Evolutionary conservation across 1,140 invertebrate genomes (phyloP).

Genomic region (Drosophila nebulosa): DNA sequence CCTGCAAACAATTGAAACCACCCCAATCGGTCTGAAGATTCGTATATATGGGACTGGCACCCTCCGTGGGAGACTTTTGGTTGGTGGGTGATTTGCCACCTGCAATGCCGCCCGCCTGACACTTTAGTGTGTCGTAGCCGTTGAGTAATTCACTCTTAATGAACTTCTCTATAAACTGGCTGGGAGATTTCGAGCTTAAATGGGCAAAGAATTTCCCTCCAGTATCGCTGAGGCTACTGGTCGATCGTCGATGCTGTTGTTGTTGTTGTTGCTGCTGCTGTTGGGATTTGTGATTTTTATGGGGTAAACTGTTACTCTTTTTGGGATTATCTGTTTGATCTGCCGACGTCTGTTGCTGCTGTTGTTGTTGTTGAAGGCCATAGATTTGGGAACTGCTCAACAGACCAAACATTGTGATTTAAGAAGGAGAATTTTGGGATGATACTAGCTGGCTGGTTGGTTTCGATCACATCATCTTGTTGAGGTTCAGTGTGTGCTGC

Average conservation of each 20-base stretch:
- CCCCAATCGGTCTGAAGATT: constrained; percentile 42
- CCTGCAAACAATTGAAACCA: constrained; percentile 64
- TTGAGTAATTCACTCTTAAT: constrained; percentile 61
- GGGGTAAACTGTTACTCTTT: constrained; percentile 57
- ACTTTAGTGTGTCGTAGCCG: constrained; percentile 63
- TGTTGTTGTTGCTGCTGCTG: constrained; percentile 14
- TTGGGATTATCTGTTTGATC: constrained; percentile 28
- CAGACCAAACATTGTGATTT: constrained; percentile 60
- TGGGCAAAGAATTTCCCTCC: constrained; percentile 58
- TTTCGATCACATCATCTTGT: constrained; percentile 26
- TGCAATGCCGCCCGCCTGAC: constrained; percentile 31
- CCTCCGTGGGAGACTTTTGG: constrained; percentile 21
- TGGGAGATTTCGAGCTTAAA: constrained; percentile 58
- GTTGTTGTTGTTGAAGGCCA: constrained; percentile 50
- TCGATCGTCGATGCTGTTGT: constrained; percentile 48
- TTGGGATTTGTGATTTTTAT: constrained; percentile 37
- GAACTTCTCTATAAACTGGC: constrained; percentile 70
- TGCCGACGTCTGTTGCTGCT: constrained; percentile 6
- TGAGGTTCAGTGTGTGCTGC: constrained; percentile 25
- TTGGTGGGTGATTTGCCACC: constrained; percentile 16
- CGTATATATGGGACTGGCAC: constrained; percentile 25
- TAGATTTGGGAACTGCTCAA: constrained; percentile 66
- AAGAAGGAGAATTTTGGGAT: neutral
- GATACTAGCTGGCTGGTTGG: constrained; percentile 21
- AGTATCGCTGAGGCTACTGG: constrained; percentile 49